phyloP scores from a whole-genome alignment of 2,888 invertebrate species.

The Andrena bicolor region DNA sequence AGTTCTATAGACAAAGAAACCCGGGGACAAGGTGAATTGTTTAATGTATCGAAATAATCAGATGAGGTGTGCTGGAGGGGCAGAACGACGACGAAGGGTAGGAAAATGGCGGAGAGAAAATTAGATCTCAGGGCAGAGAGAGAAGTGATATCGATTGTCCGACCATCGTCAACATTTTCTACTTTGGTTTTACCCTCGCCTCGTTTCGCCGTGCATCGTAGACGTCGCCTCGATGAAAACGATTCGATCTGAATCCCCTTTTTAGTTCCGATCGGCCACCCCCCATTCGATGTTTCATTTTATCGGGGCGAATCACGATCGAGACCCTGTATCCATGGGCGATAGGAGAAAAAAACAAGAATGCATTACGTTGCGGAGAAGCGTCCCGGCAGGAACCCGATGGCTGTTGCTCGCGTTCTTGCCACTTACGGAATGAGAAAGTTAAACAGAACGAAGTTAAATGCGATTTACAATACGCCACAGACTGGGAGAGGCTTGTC shows the following conservation, averaged over 20 bases:
- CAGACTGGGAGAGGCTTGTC: slow-evolving; percentile 9
- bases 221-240: slow-evolving; percentile 35
- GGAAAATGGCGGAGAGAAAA: slow-evolving; percentile 16
- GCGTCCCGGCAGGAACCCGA: background rate
- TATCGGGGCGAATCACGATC: slow-evolving; percentile 25
- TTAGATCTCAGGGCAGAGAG: slow-evolving; percentile 15
- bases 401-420: background rate
- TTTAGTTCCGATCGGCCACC: slow-evolving; percentile 27
- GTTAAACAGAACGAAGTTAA: slow-evolving; percentile 28
- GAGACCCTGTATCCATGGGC: background rate
- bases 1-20: background rate
- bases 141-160: slow-evolving; percentile 39
- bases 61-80: background rate
- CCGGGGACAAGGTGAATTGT: background rate
- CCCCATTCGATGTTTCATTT: slow-evolving; percentile 28
- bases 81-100: background rate
- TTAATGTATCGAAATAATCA: slow-evolving; percentile 41
- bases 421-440: background rate
- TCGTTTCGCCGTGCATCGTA: slow-evolving; percentile 18
- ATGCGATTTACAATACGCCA: slow-evolving; percentile 34
- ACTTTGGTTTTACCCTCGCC: slow-evolving; percentile 20
- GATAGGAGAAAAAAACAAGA: background rate
- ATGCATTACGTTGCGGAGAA: background rate
- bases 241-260: slow-evolving; percentile 41
- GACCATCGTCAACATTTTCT: slow-evolving; percentile 43